Conservation (phyloP, 1,140 invertebrate species). For the Macrotrachela quadricornifera region DNA sequence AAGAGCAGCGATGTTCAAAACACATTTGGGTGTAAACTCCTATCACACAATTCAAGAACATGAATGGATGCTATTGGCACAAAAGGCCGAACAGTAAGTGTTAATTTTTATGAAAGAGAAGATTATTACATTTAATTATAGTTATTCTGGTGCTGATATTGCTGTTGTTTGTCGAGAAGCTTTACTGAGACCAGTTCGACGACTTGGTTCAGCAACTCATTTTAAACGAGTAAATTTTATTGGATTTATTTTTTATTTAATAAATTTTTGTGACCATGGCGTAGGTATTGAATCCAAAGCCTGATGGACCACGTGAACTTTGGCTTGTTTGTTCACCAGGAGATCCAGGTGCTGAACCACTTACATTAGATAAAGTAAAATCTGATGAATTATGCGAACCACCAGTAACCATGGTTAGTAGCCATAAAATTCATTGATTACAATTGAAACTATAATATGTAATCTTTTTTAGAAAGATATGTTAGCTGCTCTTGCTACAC, state of each 20-base stretch:
- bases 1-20: slow-evolving; percentile 73
- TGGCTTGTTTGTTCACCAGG: slow-evolving; percentile 88
- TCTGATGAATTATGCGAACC: slow-evolving; percentile 90
- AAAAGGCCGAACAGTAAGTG: slow-evolving; percentile 57
- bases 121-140: slow-evolving; percentile 14
- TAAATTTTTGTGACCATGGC: slow-evolving; percentile 53
- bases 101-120: not conserved
- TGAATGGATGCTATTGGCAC: slow-evolving; percentile 62
- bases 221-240: slow-evolving; percentile 46
- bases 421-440: not conserved
- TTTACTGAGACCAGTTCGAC: slow-evolving; percentile 90
- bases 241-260: too few species aligned
- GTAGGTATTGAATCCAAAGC: slow-evolving; percentile 52
- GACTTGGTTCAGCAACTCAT: slow-evolving; percentile 92
- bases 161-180: slow-evolving; percentile 90
- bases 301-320: slow-evolving; percentile 49
- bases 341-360: slow-evolving; percentile 70
- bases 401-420: slow-evolving; percentile 64
- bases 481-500: slow-evolving; percentile 64
- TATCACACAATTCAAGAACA: slow-evolving; percentile 57
- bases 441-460: not conserved
- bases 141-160: slow-evolving; percentile 94
- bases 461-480: slow-evolving; percentile 59
- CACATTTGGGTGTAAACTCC: slow-evolving; percentile 75
- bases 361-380: slow-evolving; percentile 87